Conservation (phyloP, 1,140 invertebrate species). For the Zelostemma sp. region DNA sequence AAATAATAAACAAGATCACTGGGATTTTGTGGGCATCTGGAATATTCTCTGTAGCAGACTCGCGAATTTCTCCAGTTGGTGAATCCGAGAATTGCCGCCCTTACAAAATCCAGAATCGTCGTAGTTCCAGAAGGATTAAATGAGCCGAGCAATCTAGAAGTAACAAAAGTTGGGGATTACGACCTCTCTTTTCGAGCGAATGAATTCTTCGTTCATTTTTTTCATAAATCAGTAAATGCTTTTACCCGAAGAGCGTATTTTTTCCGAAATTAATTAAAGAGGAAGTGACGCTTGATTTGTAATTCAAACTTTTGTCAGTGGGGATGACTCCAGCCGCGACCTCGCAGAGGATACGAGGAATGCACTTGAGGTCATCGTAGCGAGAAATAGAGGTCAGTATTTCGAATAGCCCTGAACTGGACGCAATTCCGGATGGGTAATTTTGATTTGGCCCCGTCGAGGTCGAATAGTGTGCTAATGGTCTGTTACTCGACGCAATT, state of each 20-base stretch:
- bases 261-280: conserved; percentile 63
- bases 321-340: conserved; percentile 76
- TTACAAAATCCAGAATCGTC: conserved; percentile 78
- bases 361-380: conserved; percentile 83
- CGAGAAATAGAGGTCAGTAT: conserved; percentile 79
- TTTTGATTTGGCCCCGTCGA: conserved; percentile 38
- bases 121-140: conserved; percentile 68
- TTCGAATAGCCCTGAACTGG: conserved; percentile 58
- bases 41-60: conserved; percentile 77
- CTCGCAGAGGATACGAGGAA: conserved; percentile 83
- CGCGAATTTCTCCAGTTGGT: conserved; percentile 74
- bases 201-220: conserved; percentile 2
- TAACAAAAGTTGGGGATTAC: conserved; percentile 18
- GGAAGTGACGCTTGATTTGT: conserved; percentile 33
- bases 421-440: conserved; percentile 31
- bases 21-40: conserved; percentile 79
- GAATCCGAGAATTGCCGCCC: conserved; percentile 80
- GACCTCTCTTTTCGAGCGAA: neutral
- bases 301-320: conserved; percentile 52
- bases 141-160: conserved; percentile 60
- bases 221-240: neutral
- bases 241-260: conserved; percentile 69
- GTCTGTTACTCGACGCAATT: neutral
- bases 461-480: neutral
- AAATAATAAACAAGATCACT: conserved; percentile 81